Evolutionary conservation across 2,113 vertebrate genomes (phyloP), one percentile per base, ranked within the genome.

Genomic region (Riparia riparia): DNA sequence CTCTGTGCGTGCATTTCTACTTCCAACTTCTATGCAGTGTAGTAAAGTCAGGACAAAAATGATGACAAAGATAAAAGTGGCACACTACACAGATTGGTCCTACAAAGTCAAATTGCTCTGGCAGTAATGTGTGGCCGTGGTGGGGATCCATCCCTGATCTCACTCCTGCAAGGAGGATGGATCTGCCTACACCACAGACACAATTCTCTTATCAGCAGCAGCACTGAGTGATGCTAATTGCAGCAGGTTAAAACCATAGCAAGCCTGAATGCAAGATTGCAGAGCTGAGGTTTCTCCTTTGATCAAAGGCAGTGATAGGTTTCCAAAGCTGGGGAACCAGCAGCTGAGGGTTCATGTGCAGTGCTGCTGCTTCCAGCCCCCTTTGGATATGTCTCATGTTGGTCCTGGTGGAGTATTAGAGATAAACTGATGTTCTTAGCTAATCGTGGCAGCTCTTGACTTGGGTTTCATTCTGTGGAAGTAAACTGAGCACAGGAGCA

Each of bases 41-140:
- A n/a, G 42, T 39, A 9, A 79, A 68, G 37, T 31, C 41, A 45
- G 44, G 42, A 24, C 32, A 58, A 51, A 56, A 69, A 63, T 11
- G 1, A 29, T 14, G 31, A 17, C 1, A 4, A 25, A 47, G 51
- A 14, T 8, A n/a, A 39, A 80, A 65, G 61, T 10, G 21, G 7
- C 21, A 31, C 19, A 11, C 17, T 37, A 11, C 7, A 1, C 0
- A 16, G 14, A 7, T 2, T 5, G 34, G 20, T 39, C 60, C 37
- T 65, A 17, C 37, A 8, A 24, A 79, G 21, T 12, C 41, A 77
- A 24, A 12, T 60, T 34, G 32, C 50, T 41, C 10, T 0, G 63
- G 16, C 64, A 47, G 54, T 3, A 0, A 24, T 7, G 20, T 4
- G 10, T 16, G 44, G 26, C 58, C 64, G 41, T 26, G 0, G 0